A percentile compares a stretch with the other conserved stretches of the same genome.
phyloP scores from a whole-genome alignment of 2,113 vertebrate species.

The Hirundichthys speculiger region DNA sequence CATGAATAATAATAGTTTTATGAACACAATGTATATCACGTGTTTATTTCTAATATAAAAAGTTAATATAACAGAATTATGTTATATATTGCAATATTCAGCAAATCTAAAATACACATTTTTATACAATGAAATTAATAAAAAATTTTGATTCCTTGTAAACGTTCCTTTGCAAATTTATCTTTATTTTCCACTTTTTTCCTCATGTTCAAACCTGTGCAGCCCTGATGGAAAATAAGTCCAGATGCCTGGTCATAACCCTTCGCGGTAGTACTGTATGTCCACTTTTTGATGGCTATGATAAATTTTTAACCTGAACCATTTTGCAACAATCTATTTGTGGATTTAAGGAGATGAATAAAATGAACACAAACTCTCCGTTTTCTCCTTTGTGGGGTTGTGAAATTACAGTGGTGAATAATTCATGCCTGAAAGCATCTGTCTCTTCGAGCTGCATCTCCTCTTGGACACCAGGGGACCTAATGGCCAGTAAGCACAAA shows the following conservation, averaged over 20 bases:
- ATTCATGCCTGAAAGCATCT: slow-evolving; percentile 72
- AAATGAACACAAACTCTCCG: slow-evolving; percentile 60
- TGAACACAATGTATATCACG: too few species aligned
- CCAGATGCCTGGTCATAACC: slow-evolving; percentile 2
- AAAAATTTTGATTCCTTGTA: too few species aligned
- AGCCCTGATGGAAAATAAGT: too few species aligned
- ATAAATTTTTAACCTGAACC: slow-evolving; percentile 61
- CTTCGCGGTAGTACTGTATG: slow-evolving; percentile 19
- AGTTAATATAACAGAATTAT: too few species aligned
- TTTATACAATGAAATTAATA: too few species aligned
- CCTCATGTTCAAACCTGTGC: background rate
- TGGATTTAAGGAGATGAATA: slow-evolving; percentile 60
- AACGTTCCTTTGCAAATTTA: too few species aligned
- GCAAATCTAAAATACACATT: too few species aligned
- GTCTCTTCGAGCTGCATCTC: slow-evolving; percentile 30
- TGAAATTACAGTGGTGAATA: slow-evolving; percentile 69
- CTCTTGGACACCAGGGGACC: slow-evolving; percentile 27
- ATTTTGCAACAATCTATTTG: slow-evolving; percentile 69
- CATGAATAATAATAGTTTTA: too few species aligned
- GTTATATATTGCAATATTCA: too few species aligned
- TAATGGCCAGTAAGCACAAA: slow-evolving; percentile 32
- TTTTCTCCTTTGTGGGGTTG: slow-evolving; percentile 58
- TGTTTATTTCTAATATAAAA: too few species aligned
- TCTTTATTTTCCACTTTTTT: too few species aligned
- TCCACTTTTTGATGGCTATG: slow-evolving; percentile 4